Evolutionary conservation across 2,797 vertebrate species (phyloP), one percentile per base, ranked within the genome.

Genomic region (Rhinophrynus dorsalis): DNA sequence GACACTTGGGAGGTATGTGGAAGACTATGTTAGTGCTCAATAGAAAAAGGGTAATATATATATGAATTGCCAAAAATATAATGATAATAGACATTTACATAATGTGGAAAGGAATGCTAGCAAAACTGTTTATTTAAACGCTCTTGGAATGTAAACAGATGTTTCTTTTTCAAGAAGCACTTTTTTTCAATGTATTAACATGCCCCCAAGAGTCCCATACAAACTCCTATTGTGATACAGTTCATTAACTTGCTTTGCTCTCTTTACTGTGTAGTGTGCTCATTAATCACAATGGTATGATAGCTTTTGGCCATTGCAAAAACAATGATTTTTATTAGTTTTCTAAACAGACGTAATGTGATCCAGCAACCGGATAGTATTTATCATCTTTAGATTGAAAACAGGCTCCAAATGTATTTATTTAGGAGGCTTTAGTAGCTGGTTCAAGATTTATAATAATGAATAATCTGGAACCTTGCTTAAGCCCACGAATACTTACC

Each of bases 271-370:
- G 7, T 30, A 30, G 44, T 23, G 11, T 6, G 38, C 38, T 65
- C 52, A 64, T 72, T 72, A 72, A 72, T 72, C 68, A 72, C 52
- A 8, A 7, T 4, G 20, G 52, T 40, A 59, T 51, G 32, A 58
- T 51, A 21, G 68, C 60, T 65, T 65, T 65, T 58, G 68, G 61
- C 61, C 45, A 42, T 72, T 58, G 68, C 52, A 20, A 58, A 12
- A 58, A 64, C 51, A 64, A 64, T 65, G 42, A 58, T 65, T 57
- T 51, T 57, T 64, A 72, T 72, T 72, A 57, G 68, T 38, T 72
- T 72, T 65, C 45, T 32, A 56, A 65, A 58, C 35, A 65, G 58
- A 64, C 52, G 50, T 45, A 47, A 26, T 63, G 32, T 17, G 48
- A 56, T 32, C 15, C 18, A 26, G 11, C 20, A 47, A 42, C 42